These are phyloP conservation scores for Diploscapter pachys DNA, from an alignment of 1,140 invertebrate species.

Conservation along the genomic window DNA sequence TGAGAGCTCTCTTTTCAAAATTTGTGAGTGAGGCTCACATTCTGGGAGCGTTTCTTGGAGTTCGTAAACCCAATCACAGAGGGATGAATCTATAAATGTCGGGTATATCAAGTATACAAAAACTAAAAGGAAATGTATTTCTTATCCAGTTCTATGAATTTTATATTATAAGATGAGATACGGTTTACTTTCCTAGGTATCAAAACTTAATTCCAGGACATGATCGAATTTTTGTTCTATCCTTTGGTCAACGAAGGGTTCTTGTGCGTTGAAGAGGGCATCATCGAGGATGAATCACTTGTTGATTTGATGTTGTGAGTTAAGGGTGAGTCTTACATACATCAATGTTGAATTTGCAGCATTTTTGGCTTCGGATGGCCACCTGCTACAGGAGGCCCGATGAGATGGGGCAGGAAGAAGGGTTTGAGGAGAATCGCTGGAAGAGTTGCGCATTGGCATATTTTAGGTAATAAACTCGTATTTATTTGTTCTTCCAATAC, in stretches of 20 bases:
- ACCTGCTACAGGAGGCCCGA: slow-evolving; percentile 27
- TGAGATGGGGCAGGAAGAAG: slow-evolving; percentile 17
- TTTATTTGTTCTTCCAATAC: no score
- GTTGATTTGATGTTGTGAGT: slow-evolving; percentile 45
- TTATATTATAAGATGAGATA: neutral
- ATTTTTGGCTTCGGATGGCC: slow-evolving; percentile 42
- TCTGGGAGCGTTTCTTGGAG: no score
- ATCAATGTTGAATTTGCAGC: slow-evolving; percentile 25
- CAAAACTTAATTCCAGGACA: slow-evolving; percentile 53
- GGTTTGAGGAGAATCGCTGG: no score
- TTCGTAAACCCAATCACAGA: neutral
- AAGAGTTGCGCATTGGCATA: no score
- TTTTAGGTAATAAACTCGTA: no score
- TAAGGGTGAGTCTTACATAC: neutral
- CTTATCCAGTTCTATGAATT: no score
- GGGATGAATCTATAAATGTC: slow-evolving; percentile 4
- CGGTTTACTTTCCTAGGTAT: slow-evolving; percentile 10
- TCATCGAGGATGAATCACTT: slow-evolving; percentile 40
- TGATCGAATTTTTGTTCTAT: slow-evolving; percentile 57
- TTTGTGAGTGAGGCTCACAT: no score
- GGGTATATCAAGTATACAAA: neutral
- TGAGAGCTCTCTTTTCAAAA: neutral
- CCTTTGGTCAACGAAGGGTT: slow-evolving; percentile 60
- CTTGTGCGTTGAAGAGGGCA: slow-evolving; percentile 58
- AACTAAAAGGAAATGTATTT: neutral